These are phyloP conservation scores for Barypeithes pellucidus DNA, from an alignment of 2,888 invertebrate genomes.

Conservation along the genomic window DNA sequence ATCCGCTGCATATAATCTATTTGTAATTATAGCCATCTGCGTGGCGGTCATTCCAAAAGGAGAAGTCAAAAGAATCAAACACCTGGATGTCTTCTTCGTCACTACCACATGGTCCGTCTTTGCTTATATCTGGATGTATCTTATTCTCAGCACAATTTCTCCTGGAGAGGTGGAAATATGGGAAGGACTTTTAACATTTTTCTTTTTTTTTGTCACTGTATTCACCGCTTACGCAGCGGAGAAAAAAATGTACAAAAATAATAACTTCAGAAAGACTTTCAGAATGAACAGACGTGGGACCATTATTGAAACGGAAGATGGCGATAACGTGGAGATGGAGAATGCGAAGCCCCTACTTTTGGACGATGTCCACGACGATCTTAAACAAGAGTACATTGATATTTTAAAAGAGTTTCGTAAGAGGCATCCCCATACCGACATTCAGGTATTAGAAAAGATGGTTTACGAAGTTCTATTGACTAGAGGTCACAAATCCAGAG, in stretches of 20 bases:
- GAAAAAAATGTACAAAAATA: conserved; percentile 86
- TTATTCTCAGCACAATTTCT: conserved; percentile 92
- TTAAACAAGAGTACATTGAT: conserved; percentile 93
- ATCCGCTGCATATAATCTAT: conserved; percentile 98
- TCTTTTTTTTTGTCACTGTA: conserved; percentile 97
- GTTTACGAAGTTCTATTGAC: conserved; percentile 93
- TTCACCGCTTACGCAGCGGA: conserved; percentile 97
- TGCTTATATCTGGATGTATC: conserved; percentile 98
- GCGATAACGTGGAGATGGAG: conserved; percentile 82
- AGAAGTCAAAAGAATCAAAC: conserved; percentile 94
- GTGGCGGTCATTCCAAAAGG: conserved; percentile 92
- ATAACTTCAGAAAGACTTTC: conserved; percentile 41
- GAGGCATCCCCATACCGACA: conserved; percentile 92
- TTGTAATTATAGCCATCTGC: conserved; percentile 98
- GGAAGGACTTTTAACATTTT: conserved; percentile 96
- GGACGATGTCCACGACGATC: conserved; percentile 91
- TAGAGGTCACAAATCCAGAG: conserved; percentile 95
- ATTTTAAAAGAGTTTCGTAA: conserved; percentile 91
- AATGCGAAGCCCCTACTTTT: conserved; percentile 74
- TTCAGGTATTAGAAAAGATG: conserved; percentile 94
- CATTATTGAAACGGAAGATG: conserved; percentile 89
- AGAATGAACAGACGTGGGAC: conserved; percentile 92
- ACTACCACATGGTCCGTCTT: conserved; percentile 98
- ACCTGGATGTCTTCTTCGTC: conserved; percentile 96
- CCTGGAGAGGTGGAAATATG: conserved; percentile 95